These are phyloP conservation scores for Saccostrea glomerata DNA, from an alignment of 1,140 invertebrate species.

Conservation along the genomic window DNA sequence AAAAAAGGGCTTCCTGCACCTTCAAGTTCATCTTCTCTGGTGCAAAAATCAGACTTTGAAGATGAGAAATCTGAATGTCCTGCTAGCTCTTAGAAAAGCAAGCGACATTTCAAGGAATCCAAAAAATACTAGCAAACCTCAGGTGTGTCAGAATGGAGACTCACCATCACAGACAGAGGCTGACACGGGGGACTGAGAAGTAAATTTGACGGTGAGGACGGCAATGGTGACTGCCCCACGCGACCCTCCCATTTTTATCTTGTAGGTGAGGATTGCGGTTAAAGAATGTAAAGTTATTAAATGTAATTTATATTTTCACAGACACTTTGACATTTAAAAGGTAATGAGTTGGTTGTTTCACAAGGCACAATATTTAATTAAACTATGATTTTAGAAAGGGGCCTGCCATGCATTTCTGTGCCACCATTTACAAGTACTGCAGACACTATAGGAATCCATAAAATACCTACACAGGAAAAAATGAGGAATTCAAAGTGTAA, in stretches of 20 bases:
- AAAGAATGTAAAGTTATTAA: neutral
- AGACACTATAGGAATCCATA: too few relatives aligned
- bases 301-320: too few relatives aligned
- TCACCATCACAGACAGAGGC: neutral
- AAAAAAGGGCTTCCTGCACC: neutral
- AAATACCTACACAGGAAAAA: too few relatives aligned
- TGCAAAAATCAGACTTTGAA: neutral
- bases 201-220: neutral
- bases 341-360: too few relatives aligned
- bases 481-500: too few relatives aligned
- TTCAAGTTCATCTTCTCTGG: neutral
- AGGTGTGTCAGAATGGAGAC: neutral
- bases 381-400: too few relatives aligned
- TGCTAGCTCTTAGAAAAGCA: neutral
- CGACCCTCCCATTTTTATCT: neutral
- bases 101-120: neutral
- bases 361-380: too few relatives aligned
- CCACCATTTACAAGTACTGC: too few relatives aligned
- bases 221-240: neutral
- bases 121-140: neutral
- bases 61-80: neutral
- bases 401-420: too few relatives aligned
- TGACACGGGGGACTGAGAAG: neutral
- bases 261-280: conserved; percentile 3
- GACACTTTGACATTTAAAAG: too few relatives aligned